Conservation (phyloP, 2,113 vertebrate species). For the Microcebus murinus region DNA sequence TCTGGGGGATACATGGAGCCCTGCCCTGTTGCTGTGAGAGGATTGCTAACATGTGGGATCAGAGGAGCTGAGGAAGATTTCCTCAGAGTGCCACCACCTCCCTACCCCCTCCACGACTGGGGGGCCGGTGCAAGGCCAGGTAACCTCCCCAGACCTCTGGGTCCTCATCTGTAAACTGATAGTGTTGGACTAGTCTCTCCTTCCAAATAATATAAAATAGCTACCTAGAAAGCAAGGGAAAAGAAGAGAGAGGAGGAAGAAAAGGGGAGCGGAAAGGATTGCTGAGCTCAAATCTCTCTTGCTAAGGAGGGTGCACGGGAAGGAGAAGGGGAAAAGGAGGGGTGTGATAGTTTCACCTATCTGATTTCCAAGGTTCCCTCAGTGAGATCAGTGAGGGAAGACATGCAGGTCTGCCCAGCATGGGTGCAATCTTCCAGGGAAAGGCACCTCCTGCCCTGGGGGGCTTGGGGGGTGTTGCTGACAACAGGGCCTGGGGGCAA, state of each 20-base stretch:
- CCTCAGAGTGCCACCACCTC: neutral
- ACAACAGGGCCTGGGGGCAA: neutral
- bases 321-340: too few species aligned
- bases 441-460: neutral
- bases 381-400: neutral
- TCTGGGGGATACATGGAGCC: neutral
- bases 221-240: neutral
- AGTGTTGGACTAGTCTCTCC: neutral
- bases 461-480: neutral
- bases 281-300: neutral
- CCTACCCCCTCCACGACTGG: rapidly evolving
- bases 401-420: neutral
- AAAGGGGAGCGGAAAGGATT: too few species aligned
- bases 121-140: too few species aligned
- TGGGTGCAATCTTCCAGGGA: neutral
- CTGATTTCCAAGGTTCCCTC: neutral
- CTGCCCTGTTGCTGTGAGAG: neutral
- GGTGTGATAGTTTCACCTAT: neutral
- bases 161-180: neutral
- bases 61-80: neutral
- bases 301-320: neutral
- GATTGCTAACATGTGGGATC: rapidly evolving
- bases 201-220: neutral
- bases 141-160: neutral
- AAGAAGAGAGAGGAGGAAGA: neutral